Percentiles rank a stretch among this genome's conserved stretches.
phyloP scores from a whole-genome alignment of 2,797 vertebrate species.

The Diceros bicornis region DNA sequence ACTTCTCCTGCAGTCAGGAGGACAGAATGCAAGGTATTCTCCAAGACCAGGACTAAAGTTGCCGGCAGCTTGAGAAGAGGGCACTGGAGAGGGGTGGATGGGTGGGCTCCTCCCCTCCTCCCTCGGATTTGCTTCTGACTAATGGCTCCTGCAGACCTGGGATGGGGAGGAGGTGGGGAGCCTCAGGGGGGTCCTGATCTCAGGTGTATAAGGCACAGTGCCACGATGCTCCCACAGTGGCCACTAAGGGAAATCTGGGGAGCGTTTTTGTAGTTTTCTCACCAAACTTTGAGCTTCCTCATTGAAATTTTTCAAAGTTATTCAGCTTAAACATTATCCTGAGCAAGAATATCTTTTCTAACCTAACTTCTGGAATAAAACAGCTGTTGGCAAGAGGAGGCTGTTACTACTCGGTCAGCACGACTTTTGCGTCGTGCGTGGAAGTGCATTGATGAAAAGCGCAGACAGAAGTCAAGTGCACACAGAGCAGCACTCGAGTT shows the following conservation, averaged over 20 bases:
- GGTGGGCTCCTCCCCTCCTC: neutral
- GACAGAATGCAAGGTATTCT: neutral
- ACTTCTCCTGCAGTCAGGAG: constrained; percentile 22
- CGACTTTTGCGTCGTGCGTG: fast-evolving
- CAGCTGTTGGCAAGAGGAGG: neutral
- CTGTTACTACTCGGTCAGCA: fast-evolving
- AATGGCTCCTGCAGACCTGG: neutral
- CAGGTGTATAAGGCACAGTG: neutral
- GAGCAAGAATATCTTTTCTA: neutral
- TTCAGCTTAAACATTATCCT: neutral
- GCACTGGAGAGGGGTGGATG: neutral
- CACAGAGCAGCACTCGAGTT: fast-evolving
- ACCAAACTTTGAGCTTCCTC: constrained; percentile 85
- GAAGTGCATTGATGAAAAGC: neutral
- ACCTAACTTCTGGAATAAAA: neutral
- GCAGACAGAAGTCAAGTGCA: neutral
- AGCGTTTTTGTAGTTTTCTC: neutral
- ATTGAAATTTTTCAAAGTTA: neutral
- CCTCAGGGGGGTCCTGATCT: neutral
- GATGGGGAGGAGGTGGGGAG: neutral
- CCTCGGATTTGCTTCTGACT: neutral
- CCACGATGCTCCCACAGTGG: neutral
- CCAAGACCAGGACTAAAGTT: neutral
- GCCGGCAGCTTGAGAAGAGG: neutral
- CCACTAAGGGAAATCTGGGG: neutral